These are phyloP conservation scores for Drosophila neonasuta DNA, from an alignment of 2,888 invertebrate genomes.

Conservation along the genomic window DNA sequence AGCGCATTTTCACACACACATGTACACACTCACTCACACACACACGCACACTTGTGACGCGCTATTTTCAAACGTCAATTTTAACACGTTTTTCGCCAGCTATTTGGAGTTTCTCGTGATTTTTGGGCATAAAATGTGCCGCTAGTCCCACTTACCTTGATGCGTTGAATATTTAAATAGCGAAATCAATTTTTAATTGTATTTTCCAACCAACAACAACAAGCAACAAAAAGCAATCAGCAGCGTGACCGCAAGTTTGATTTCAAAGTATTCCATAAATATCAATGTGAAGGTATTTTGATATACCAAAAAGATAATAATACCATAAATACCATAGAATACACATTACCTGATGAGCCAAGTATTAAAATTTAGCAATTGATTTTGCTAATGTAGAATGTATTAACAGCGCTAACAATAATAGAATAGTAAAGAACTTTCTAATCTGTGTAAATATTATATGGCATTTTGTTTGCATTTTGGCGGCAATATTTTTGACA, in stretches of 20 bases:
- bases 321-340: neutral
- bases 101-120: slow-evolving; percentile 1
- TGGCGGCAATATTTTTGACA: slow-evolving; percentile 14
- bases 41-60: slow-evolving; percentile 59
- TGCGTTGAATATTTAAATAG: slow-evolving; percentile 63
- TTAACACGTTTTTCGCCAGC: slow-evolving; percentile 34
- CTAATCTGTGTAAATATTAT: too few relatives aligned
- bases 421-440: slow-evolving; percentile 31
- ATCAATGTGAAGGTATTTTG: neutral
- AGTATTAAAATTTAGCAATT: neutral
- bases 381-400: neutral
- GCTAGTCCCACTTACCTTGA: slow-evolving; percentile 58
- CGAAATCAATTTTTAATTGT: slow-evolving; percentile 71
- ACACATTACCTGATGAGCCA: neutral
- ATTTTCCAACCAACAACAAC: slow-evolving; percentile 67
- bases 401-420: slow-evolving; percentile 15
- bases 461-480: too few relatives aligned
- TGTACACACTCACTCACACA: neutral
- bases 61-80: slow-evolving; percentile 63
- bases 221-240: slow-evolving; percentile 66
- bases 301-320: neutral
- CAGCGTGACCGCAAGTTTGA: slow-evolving; percentile 1
- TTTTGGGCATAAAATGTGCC: slow-evolving; percentile 36
- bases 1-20: slow-evolving; percentile 58
- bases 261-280: neutral